phyloP scores from a whole-genome alignment of 2,113 vertebrate species.

The Actenoides hombroni region DNA sequence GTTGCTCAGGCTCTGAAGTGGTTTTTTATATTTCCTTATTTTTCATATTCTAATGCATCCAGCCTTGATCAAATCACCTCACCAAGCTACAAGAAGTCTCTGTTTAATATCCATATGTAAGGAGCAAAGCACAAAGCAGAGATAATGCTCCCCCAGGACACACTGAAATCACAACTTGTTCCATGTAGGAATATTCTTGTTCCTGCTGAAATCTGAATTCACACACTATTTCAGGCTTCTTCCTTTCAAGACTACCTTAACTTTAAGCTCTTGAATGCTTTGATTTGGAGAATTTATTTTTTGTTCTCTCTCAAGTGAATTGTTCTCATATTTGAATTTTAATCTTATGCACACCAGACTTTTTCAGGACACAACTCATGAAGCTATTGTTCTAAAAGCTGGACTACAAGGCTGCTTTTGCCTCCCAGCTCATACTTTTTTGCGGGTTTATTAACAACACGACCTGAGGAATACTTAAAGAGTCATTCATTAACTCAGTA shows the following conservation, averaged over 20 bases:
- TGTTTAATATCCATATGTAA: not conserved
- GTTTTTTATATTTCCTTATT: not conserved
- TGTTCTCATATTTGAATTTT: not conserved
- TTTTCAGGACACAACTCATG: not conserved
- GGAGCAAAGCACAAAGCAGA: not conserved
- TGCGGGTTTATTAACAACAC: not conserved
- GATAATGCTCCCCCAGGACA: not conserved
- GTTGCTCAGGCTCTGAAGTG: rapidly evolving
- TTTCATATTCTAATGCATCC: not conserved
- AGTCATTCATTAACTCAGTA: not conserved
- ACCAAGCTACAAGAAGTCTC: not conserved
- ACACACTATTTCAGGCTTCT: not conserved
- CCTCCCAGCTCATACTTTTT: not conserved
- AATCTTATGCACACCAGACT: not conserved
- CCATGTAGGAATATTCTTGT: not conserved
- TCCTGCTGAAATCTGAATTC: not conserved
- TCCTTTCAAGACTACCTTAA: not conserved
- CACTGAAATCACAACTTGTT: not conserved
- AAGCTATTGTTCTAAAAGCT: not conserved
- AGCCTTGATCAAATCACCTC: not conserved
- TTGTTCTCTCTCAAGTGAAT: not conserved
- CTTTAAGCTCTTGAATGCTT: not conserved
- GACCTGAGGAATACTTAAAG: not conserved
- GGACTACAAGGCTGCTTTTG: not conserved
- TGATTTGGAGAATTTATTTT: not conserved